These are phyloP conservation scores for Exocentrus adspersus DNA, from an alignment of 2,888 invertebrate species.

Conservation along the genomic window DNA sequence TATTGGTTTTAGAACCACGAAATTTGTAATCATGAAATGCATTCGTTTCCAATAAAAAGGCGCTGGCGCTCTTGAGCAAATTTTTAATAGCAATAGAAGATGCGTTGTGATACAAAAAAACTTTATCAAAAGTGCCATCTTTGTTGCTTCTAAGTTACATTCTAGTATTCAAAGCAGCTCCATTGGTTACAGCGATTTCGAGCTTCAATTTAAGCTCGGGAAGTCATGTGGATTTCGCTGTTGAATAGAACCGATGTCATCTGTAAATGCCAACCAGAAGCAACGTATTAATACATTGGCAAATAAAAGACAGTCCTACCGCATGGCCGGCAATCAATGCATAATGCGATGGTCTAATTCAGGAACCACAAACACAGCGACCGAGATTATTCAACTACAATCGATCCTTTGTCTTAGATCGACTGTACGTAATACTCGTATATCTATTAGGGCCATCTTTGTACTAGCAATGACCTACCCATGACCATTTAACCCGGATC, in stretches of 20 bases:
- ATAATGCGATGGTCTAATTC: neutral
- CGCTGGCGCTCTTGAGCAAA: too few relatives aligned
- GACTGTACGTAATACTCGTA: constrained; percentile 39
- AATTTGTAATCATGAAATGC: too few relatives aligned
- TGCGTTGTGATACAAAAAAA: too few relatives aligned
- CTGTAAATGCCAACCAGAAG: neutral
- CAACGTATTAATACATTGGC: neutral
- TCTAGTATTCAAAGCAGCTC: too few relatives aligned
- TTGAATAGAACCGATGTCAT: neutral
- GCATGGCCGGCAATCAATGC: neutral
- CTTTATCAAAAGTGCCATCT: too few relatives aligned
- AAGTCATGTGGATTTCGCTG: neutral
- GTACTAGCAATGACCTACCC: constrained; percentile 37
- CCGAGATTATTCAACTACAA: constrained; percentile 38
- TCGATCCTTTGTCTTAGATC: constrained; percentile 42
- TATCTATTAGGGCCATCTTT: constrained; percentile 45
- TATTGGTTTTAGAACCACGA: too few relatives aligned
- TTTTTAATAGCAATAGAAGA: too few relatives aligned
- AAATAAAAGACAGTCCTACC: neutral
- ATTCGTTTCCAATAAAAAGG: too few relatives aligned
- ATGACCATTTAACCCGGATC: constrained; percentile 41
- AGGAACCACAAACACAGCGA: constrained; percentile 34
- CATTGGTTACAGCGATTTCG: too few relatives aligned
- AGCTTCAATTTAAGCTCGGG: too few relatives aligned
- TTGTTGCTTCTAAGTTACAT: too few relatives aligned